Evolutionary conservation across 2,797 vertebrate species (phyloP).

Genomic region (Scomberomorus guttatus): DNA sequence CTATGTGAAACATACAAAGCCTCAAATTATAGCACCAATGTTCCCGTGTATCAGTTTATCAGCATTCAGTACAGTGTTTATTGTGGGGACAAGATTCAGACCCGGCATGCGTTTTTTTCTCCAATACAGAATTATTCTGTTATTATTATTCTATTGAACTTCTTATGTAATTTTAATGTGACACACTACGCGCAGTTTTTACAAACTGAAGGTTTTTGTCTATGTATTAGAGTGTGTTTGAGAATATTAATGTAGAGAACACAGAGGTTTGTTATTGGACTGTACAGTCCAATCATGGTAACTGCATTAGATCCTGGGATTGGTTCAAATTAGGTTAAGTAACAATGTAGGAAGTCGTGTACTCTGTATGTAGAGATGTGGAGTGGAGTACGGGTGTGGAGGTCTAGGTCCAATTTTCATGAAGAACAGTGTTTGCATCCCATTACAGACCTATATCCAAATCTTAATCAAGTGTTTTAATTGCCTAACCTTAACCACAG

Average conservation of each 20-base stretch:
- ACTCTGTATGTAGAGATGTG: background rate
- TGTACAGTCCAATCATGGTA: background rate
- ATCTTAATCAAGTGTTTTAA: background rate
- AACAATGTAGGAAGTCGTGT: background rate
- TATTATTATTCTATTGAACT: background rate
- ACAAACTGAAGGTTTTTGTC: background rate
- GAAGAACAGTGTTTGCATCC: background rate
- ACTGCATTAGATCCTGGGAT: background rate
- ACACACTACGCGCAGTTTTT: background rate
- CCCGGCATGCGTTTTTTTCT: background rate
- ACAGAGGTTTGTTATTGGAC: background rate
- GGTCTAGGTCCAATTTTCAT: no score
- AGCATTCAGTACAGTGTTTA: constrained; percentile 31
- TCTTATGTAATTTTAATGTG: background rate
- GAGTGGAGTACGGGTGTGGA: background rate
- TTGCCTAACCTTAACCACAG: background rate
- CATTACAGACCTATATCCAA: background rate
- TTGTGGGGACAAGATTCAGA: constrained; percentile 29
- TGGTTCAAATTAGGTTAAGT: background rate
- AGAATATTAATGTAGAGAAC: background rate
- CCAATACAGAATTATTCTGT: background rate
- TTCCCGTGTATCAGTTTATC: constrained; percentile 35
- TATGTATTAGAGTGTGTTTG: background rate
- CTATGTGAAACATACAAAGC: constrained; percentile 47
- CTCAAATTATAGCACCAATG: constrained; percentile 25